Base-by-base conservation (phyloP, 2,888 invertebrate genomes). In the Caenorhabditis drosophilae region DNA sequence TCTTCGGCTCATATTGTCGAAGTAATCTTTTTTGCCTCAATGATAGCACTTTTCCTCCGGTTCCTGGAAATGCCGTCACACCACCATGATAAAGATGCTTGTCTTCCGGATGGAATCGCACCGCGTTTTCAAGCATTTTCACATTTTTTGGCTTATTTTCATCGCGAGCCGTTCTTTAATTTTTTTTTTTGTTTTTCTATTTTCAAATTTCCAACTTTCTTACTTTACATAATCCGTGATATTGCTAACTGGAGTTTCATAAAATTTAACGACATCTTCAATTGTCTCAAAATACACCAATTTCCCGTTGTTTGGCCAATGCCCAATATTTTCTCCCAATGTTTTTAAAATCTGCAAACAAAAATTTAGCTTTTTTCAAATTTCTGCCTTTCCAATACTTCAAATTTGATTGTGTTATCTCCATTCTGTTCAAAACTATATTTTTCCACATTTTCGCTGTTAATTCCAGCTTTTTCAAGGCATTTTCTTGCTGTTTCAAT, bases 51-150 rank as follows among this genome's bases (percentile, higher is more conserved):
- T 76, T 49, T 34, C 82, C 82, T 3, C 79, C 77, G 18, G 62
- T 59, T 31, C 82, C 82, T 2, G 82, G 82, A 55, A 73, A 80
- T 1, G 81, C 82, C 7, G 81, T 82, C 6, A 82, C 63, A 22
- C 82, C 81, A 51, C 77, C 78, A 57, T 82, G 82, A 38, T 67
- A 63, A 26, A 77, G 72, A 12, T 77, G 67, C 4, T 51, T 73
- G 60, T 82, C 82, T 52, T 82, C 75, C 1, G 82, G 82, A 56
- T 82, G 75, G 59, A 82, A 82, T 23, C 82, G 64, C 3, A 62
- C 69, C 1, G 80, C 74, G 25, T 79, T 68, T 53, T 82, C 82
- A 42, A 75, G 61, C 7, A 79, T 63, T 18, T 71, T 64, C 20
- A 82, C 61, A 61, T 82, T 82, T 20, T 62, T 52, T 15, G 82